phyloP scores from a whole-genome alignment of 2,888 invertebrate genomes.

The Machimus atricapillus region DNA sequence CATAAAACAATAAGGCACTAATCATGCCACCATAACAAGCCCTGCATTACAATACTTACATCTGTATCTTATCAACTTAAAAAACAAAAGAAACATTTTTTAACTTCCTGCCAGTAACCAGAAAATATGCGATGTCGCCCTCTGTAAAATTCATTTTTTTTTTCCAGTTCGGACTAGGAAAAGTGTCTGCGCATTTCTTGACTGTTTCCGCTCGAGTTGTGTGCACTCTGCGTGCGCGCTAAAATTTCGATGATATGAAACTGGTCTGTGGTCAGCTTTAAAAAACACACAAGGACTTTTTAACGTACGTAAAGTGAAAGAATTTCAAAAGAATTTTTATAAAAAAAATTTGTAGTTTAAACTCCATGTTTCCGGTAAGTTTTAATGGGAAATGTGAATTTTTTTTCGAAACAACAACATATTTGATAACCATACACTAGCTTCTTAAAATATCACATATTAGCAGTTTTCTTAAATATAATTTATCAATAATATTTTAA shows the following conservation, averaged over 20 bases:
- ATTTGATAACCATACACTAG: background rate
- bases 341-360: background rate
- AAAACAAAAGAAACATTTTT: constrained; percentile 19
- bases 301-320: background rate
- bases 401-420: background rate
- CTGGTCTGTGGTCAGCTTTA: background rate
- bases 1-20: constrained; percentile 26
- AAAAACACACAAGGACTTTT: background rate
- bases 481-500: background rate
- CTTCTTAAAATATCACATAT: too few species aligned
- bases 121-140: constrained; percentile 17
- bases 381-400: background rate
- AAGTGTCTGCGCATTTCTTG: background rate
- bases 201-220: constrained; percentile 1
- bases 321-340: background rate
- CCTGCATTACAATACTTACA: constrained; percentile 25
- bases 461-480: too few species aligned
- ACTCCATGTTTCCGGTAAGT: background rate
- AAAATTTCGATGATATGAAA: background rate
- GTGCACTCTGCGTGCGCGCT: background rate
- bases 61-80: constrained; percentile 17
- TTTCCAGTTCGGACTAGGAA: background rate
- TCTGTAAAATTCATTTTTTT: constrained; percentile 25
- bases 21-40: constrained; percentile 35
- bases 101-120: constrained; percentile 25